These are phyloP conservation scores for Disparrhopalites patrizii DNA, from an alignment of 2,888 invertebrate genomes.

Conservation along the genomic window DNA sequence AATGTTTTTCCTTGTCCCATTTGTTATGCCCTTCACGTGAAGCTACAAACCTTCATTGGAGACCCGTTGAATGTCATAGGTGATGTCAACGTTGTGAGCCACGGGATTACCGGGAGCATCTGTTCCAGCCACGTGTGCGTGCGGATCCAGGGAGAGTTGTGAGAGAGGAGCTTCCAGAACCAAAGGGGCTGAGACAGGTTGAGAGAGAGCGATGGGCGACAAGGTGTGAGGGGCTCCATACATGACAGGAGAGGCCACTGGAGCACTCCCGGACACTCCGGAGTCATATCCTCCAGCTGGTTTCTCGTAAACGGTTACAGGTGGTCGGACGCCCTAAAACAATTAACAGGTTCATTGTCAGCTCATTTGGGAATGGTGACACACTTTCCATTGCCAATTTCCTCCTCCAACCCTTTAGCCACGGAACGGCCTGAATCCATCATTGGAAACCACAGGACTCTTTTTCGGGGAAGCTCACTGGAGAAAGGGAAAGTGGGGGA, in stretches of 20 bases:
- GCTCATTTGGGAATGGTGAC: too few relatives aligned
- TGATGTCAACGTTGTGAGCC: slow-evolving; percentile 31
- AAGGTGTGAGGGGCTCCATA: background rate
- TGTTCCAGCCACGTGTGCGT: slow-evolving; percentile 25
- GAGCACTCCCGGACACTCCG: background rate
- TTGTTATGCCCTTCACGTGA: too few relatives aligned
- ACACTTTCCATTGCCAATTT: too few relatives aligned
- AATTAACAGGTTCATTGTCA: too few relatives aligned
- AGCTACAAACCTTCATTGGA: slow-evolving; percentile 33
- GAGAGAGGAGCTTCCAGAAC: background rate
- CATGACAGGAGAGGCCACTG: background rate
- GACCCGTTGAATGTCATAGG: slow-evolving; percentile 35
- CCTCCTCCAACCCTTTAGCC: too few relatives aligned
- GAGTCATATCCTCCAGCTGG: slow-evolving; percentile 27
- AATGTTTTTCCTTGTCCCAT: too few relatives aligned
- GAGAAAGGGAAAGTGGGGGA: slow-evolving; percentile 52
- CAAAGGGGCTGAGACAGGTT: background rate
- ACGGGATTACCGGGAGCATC: slow-evolving; percentile 23
- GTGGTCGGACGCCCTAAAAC: slow-evolving; percentile 49
- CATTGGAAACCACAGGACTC: too few relatives aligned
- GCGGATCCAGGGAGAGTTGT: background rate
- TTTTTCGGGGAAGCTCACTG: slow-evolving; percentile 29
- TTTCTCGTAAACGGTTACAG: slow-evolving; percentile 51
- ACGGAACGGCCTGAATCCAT: too few relatives aligned
- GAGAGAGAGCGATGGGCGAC: background rate